Conservation (phyloP, 2,888 invertebrate genomes). For the Maniola hyperantus region DNA sequence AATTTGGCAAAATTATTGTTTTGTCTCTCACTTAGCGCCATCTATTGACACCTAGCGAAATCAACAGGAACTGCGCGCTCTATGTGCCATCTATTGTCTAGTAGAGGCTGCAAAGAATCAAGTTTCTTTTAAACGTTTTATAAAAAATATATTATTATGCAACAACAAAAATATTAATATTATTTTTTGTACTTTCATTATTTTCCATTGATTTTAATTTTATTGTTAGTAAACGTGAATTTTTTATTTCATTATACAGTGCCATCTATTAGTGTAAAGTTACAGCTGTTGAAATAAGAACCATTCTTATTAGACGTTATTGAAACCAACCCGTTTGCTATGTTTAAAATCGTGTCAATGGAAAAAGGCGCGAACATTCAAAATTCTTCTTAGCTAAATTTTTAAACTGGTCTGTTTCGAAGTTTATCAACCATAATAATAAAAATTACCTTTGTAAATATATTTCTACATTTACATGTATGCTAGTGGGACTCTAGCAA, state of each 20-base stretch:
- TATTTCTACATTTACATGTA: no score
- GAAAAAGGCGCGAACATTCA: constrained; percentile 1
- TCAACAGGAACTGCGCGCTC: background rate
- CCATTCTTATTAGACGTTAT: background rate
- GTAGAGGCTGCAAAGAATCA: background rate
- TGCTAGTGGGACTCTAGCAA: no score
- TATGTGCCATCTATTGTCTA: constrained; percentile 23
- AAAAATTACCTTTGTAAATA: no score
- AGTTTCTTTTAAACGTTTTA: background rate
- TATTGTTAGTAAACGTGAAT: background rate
- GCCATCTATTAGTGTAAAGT: constrained; percentile 39
- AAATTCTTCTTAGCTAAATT: background rate
- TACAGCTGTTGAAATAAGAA: background rate
- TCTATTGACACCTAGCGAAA: constrained; percentile 33
- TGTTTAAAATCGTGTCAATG: background rate
- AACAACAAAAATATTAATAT: background rate
- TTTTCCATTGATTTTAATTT: background rate
- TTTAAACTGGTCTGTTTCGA: background rate
- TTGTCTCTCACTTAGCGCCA: constrained; percentile 30
- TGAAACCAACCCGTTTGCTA: background rate
- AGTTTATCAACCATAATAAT: no score
- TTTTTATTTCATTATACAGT: background rate
- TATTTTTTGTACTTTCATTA: background rate
- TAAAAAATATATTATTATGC: no score
- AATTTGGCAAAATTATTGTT: no score